These are phyloP conservation scores for Vanacampus margaritifer DNA, from an alignment of 2,113 vertebrate species.

Conservation along the genomic window DNA sequence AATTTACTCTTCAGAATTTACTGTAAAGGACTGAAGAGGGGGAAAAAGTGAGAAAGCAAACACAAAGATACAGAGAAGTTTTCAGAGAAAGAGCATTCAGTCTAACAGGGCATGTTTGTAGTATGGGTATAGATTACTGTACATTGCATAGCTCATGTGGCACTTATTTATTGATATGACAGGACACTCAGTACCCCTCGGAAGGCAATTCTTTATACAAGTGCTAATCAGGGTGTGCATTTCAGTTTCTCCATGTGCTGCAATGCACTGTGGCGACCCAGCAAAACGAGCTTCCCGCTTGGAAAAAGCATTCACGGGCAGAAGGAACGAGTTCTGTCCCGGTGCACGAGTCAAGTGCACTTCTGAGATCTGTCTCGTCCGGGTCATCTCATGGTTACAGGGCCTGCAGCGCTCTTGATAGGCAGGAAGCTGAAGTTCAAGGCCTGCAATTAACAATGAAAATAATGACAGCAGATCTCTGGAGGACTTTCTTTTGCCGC, in stretches of 20 bases:
- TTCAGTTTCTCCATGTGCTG: conserved; percentile 85
- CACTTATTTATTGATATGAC: conserved; percentile 78
- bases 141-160: conserved; percentile 99
- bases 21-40: conserved; percentile 78
- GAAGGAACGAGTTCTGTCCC: conserved; percentile 33
- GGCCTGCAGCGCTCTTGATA: conserved; percentile 37
- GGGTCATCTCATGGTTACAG: conserved; percentile 42
- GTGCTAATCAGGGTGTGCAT: conserved; percentile 89
- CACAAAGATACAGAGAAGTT: conserved; percentile 46
- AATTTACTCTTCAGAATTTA: too few species aligned
- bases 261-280: conserved; percentile 67
- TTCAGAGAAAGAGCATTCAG: conserved; percentile 51
- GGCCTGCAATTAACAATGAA: conserved; percentile 31
- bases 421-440: conserved; percentile 33
- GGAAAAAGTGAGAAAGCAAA: conserved; percentile 62
- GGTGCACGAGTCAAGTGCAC: conserved; percentile 47
- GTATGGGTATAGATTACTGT: conserved; percentile 85
- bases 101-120: conserved; percentile 66
- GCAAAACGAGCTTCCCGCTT: conserved; percentile 40
- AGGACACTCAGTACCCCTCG: conserved; percentile 84
- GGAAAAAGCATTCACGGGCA: conserved; percentile 17
- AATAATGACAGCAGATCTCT: conserved; percentile 3
- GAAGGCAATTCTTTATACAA: conserved; percentile 92
- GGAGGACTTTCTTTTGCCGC: conserved; percentile 32
- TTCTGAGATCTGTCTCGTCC: conserved; percentile 50